Base-by-base conservation (phyloP, 92 coral and sea anemone species). In the Parazoanthus atlanticus region DNA sequence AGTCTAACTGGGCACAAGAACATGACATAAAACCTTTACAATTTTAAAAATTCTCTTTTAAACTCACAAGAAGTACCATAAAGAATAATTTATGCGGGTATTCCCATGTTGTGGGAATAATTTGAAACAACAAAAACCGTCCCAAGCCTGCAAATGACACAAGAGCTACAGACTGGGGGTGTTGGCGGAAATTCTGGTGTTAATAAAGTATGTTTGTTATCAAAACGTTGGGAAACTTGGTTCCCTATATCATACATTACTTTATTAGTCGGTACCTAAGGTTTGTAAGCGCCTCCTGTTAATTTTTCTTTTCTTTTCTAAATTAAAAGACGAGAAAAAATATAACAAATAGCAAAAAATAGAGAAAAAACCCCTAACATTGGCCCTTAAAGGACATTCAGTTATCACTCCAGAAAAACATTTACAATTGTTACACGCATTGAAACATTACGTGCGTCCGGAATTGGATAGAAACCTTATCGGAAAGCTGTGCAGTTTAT, bases 31-130 rank as follows among this genome's bases (percentile, higher is more conserved):
- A 16, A 52, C 58, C 2, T 52, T 15, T 52, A 13, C 4, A 34
- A 29, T 31, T 72, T 29, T 29, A 72, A 29, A 16, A 30, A 28
- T 72, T 74, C 8, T 75, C 36, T 75, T 75, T 75, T 74, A 0
- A 74, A 71, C 34, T 31, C 78, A 74, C 47, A 33, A 34, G 19
- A 74, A 6, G 28, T 11, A 75, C 46, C 79, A 75, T 75, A 41
- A 36, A 38, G 31, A 75, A 75, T 75, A 75, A 75, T 75, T 75
- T 75, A 75, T 52, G 77, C 43, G 47, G 47, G 49, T 33, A 41
- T 23, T 74, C 26, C 78, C 34, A 32, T 29, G 17, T 13, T 71
- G 2, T 6, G 76, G 76, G 69, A 25, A 61, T 19, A 71, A 30
- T 16, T 25, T 25, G 46, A 74, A 72, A 74, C 41, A 74, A 33